Evolutionary conservation across 2,888 invertebrate species (phyloP), one percentile per base, ranked within the genome.

Genomic region (Himalopsyche anomala): DNA sequence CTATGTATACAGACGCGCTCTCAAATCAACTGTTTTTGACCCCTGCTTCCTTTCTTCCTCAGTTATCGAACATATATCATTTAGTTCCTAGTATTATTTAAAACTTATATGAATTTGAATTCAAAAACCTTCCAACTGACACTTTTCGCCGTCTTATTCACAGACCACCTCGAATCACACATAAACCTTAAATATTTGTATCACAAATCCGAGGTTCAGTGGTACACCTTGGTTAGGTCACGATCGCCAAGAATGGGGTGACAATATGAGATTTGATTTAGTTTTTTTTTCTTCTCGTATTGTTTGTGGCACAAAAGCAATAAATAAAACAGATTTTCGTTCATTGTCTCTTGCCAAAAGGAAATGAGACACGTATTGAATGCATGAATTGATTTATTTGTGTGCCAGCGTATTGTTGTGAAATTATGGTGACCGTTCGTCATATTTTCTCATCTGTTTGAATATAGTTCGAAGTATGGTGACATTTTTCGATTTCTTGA

Each of bases 11-110:
- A 51, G 12, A 15, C 15, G 4, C 15, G 51, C 5, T 51, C 62
- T 19, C 11, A 3, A 62, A 62, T 28, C 62, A 62, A 80, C 8
- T 74, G 83, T 87, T 81, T 12, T 4, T 6, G 5, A 80, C 74
- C 69, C 80, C 87, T 87, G 86, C 86, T 87, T 87, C 86, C 87
- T 87, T 84, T 86, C 87, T 86, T 87, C 86, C 86, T 87, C 51
- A 40, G 62, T 84, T 81, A 84, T 87, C 84, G 87, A 86, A 87
- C 86, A 87, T 87, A 84, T 87, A 84, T 87, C 87, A 87, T 87
- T 85, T 87, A 86, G 87, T 87, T 86, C 84, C 86, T 83, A 84
- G 83, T 84, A 82, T 86, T 87, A 87, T 87, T 86, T 86, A 86
- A 84, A 84, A 87, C 84, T 84, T 84, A 83, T 83, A 80, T 86